Evolutionary conservation across 2,797 vertebrate species (phyloP).

Genomic region (Gila robusta): DNA sequence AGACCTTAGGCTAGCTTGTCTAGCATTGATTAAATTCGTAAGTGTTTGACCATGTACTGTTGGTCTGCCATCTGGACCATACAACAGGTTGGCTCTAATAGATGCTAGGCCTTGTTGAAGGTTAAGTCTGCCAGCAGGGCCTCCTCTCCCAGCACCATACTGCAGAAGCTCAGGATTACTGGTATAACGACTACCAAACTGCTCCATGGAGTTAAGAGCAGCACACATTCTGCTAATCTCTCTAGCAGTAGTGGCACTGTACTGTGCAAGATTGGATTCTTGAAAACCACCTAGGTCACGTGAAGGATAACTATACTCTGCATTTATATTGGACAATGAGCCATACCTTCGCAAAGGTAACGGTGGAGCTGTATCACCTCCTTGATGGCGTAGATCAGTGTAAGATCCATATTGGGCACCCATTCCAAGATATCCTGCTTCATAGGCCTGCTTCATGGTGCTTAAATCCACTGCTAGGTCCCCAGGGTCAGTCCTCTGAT

Average conservation of each 20-base stretch:
- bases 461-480: constrained; percentile 90
- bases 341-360: constrained; percentile 94
- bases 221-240: constrained; percentile 99
- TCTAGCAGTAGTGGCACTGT: constrained; percentile 96
- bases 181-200: constrained; percentile 88
- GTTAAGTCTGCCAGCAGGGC: constrained; percentile 77
- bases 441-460: constrained; percentile 91
- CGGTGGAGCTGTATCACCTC: constrained; percentile 83
- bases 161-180: constrained; percentile 85
- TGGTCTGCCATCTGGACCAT: constrained; percentile 87
- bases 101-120: constrained; percentile 85
- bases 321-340: constrained; percentile 96
- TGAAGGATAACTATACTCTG: constrained; percentile 86
- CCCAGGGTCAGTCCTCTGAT: constrained; percentile 83
- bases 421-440: constrained; percentile 88
- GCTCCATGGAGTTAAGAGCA: constrained; percentile 95
- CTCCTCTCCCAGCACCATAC: constrained; percentile 83
- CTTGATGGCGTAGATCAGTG: constrained; percentile 93
- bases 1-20: constrained; percentile 87
- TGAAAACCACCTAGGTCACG: constrained; percentile 85
- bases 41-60: constrained; percentile 83
- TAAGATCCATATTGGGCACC: constrained; percentile 96
- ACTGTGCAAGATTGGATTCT: constrained; percentile 95
- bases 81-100: constrained; percentile 87
- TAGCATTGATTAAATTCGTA: constrained; percentile 85